Conservation (phyloP, 2,113 vertebrate species). For the Lampris incognitus region DNA sequence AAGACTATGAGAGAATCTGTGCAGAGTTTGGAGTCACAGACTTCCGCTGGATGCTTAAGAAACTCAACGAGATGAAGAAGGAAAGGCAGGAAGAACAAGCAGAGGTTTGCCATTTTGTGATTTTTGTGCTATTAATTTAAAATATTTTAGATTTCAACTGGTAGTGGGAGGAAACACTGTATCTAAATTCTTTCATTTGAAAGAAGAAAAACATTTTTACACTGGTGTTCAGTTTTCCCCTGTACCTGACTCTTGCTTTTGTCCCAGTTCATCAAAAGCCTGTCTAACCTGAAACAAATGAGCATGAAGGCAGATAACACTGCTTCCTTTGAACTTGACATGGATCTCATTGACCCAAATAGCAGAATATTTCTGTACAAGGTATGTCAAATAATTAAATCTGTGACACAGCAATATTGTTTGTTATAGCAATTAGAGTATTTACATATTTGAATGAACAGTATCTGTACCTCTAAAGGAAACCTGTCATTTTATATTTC, state of each 20-base stretch:
- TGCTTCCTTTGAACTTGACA: conserved; percentile 84
- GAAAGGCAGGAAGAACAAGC: conserved; percentile 82
- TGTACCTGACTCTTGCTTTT: conserved; percentile 13
- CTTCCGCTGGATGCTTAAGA: conserved; percentile 89
- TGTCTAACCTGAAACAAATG: conserved; percentile 82
- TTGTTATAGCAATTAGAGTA: not conserved
- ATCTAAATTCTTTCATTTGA: no score
- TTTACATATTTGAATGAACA: no score
- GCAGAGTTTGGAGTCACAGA: conserved; percentile 86
- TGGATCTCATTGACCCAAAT: conserved; percentile 83
- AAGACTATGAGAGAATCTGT: conserved; percentile 89
- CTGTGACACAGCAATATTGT: not conserved
- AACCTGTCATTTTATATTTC: not conserved
- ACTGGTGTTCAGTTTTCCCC: not conserved
- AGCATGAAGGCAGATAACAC: conserved; percentile 76
- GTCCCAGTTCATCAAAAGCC: conserved; percentile 80
- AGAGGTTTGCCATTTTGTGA: conserved; percentile 69
- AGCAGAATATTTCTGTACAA: conserved; percentile 88
- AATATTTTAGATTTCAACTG: no score
- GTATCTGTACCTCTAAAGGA: not conserved
- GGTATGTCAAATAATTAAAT: conserved; percentile 70
- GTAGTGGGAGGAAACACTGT: no score
- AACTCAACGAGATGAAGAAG: conserved; percentile 84
- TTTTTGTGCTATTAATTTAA: not conserved
- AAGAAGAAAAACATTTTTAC: not conserved